Conservation (phyloP, 2,113 vertebrate genomes). For the Colaptes auratus region DNA sequence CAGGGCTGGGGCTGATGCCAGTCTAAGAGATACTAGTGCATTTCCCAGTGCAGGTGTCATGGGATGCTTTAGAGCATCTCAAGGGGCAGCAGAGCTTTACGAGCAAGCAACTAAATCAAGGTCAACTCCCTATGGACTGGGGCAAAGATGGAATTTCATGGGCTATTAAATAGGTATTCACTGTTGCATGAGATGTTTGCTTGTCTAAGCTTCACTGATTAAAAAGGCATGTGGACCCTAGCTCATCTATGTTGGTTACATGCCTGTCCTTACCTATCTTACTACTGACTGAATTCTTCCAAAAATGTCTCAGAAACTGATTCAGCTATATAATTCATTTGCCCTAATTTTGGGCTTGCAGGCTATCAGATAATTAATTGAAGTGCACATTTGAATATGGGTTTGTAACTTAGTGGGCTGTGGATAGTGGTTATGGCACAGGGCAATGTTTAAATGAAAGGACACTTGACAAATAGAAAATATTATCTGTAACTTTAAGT, state of each 20-base stretch:
- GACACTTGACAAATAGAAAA: background rate
- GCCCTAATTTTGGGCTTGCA: background rate
- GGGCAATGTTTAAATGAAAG: background rate
- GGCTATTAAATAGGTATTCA: background rate
- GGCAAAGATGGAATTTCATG: background rate
- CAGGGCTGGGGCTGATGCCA: background rate
- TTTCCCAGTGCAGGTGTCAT: background rate
- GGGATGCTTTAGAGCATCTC: background rate
- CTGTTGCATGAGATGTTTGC: background rate
- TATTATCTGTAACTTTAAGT: background rate
- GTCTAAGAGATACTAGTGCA: background rate
- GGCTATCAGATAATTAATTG: background rate
- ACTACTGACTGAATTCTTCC: background rate
- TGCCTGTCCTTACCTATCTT: background rate
- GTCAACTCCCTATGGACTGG: background rate
- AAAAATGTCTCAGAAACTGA: background rate
- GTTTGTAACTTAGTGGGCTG: background rate
- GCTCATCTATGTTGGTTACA: background rate
- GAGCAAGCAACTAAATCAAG: background rate
- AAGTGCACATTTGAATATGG: rapidly evolving
- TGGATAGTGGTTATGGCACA: rapidly evolving
- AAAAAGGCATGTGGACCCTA: background rate
- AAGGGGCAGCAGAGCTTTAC: background rate
- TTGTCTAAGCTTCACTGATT: background rate
- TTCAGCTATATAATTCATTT: background rate